Evolutionary conservation across 1,140 invertebrate species (phyloP).

Genomic region (Pectinophora gossypiella): DNA sequence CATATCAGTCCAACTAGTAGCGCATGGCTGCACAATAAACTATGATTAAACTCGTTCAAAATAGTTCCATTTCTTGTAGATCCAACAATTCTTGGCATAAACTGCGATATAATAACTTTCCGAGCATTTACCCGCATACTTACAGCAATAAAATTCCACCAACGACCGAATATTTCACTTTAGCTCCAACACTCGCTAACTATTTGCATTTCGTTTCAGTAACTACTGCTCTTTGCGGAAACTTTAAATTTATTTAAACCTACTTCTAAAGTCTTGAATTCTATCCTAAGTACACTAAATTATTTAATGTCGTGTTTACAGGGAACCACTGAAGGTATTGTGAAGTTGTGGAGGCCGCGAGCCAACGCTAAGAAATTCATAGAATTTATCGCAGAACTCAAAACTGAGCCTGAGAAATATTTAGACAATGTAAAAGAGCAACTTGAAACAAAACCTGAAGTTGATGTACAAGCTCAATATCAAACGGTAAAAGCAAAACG

Average conservation of each 20-base stretch:
- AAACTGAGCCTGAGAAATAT: constrained; percentile 51
- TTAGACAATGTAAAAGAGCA: constrained; percentile 16
- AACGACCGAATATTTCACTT: background rate
- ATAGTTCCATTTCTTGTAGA: too few relatives aligned
- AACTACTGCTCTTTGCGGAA: background rate
- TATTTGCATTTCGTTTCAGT: background rate
- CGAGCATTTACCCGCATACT: background rate
- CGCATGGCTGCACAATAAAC: too few relatives aligned
- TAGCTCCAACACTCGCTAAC: background rate
- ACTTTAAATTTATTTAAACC: background rate
- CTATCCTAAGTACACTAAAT: background rate
- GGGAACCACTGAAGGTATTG: constrained; percentile 57
- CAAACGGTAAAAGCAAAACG: constrained; percentile 54
- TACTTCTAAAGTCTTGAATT: background rate
- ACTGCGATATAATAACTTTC: too few relatives aligned
- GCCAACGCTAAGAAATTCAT: constrained; percentile 57
- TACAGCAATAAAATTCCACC: background rate
- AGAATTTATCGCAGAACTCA: constrained; percentile 50
- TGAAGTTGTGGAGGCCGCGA: constrained; percentile 61
- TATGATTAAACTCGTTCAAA: too few relatives aligned
- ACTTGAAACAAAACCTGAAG: background rate
- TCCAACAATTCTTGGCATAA: too few relatives aligned
- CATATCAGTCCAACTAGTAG: too few relatives aligned
- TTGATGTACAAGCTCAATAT: constrained; percentile 41
- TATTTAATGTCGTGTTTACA: constrained; percentile 17